These are phyloP conservation scores for Staurois parvus DNA, from an alignment of 2,797 vertebrate species.

Conservation along the genomic window DNA sequence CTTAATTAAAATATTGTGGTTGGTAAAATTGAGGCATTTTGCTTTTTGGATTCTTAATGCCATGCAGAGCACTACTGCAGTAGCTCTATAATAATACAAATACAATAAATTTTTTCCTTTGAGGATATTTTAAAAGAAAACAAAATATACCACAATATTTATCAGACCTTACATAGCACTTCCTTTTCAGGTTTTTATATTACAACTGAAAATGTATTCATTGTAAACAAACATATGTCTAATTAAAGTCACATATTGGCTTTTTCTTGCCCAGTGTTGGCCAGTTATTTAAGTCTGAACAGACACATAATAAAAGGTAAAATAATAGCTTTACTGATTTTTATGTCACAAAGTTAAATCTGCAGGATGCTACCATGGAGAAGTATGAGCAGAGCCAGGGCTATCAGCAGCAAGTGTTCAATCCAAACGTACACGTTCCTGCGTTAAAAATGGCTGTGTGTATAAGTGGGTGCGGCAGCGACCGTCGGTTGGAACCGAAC, in stretches of 20 bases:
- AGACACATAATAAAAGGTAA: too few relatives aligned
- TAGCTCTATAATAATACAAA: constrained; percentile 49
- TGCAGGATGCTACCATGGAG: too few relatives aligned
- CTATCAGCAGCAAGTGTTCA: too few relatives aligned
- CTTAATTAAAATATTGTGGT: constrained; percentile 62
- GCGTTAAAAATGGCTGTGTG: too few relatives aligned
- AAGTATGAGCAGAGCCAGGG: too few relatives aligned
- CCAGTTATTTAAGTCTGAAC: neutral
- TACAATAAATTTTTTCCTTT: constrained; percentile 34
- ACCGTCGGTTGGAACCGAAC: too few relatives aligned
- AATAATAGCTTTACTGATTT: too few relatives aligned
- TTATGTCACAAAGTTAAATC: too few relatives aligned
- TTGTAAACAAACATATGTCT: constrained; percentile 3
- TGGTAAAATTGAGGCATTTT: constrained; percentile 45
- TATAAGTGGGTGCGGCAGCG: too few relatives aligned
- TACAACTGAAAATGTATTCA: constrained; percentile 22
- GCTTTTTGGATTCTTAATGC: constrained; percentile 45
- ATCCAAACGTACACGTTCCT: too few relatives aligned
- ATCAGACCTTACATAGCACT: constrained; percentile 25
- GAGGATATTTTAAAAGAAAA: constrained; percentile 33
- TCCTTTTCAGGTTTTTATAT: constrained; percentile 16
- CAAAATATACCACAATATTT: constrained; percentile 32
- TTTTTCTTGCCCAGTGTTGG: neutral
- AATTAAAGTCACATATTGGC: neutral
- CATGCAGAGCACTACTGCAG: constrained; percentile 25